Evolutionary conservation across 2,888 invertebrate genomes (phyloP), one percentile per base, ranked within the genome.

Genomic region (Conchocele bisecta): DNA sequence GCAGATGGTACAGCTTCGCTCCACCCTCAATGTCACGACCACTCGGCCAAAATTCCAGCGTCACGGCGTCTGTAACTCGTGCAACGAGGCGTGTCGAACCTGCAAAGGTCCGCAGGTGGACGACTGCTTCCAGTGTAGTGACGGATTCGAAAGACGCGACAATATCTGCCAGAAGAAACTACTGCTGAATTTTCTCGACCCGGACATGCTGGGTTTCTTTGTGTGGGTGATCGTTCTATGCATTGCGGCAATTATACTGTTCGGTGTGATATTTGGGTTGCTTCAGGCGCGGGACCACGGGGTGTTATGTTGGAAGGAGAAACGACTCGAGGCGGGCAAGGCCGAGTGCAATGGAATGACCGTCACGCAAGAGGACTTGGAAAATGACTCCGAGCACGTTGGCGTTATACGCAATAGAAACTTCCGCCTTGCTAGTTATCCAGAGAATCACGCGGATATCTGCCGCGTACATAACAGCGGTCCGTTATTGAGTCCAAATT

Each of bases 171-270:
- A 81, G 48, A 85, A 84, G 60, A 85, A 85, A 58, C 66, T 85
- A 82, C 82, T 88, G 58, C 84, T 85, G 86, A 85, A 88, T 74
- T 83, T 86, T 56, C 73, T 88, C 31, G 86, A 86, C 63, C 86
- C 86, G 31, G 85, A 85, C 54, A 83, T 87, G 75, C 69, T 86
- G 70, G 85, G 86, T 59, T 86, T 85, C 66, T 83, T 86, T 54
- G 83, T 86, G 48, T 86, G 86, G 86, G 86, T 84, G 33, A 86
- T 87, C 31, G 85, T 85, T 42, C 77, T 87, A 57, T 86, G 87
- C 75, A 84, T 86, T 31, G 85, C 83, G 37, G 84, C 85, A 50
- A 83, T 87, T 58, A 72, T 86, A 51, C 63, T 87, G 51, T 86
- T 87, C 66, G 84, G 82, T 60, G 83, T 87, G 51, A 80, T 85